Percentiles rank a stretch among this genome's conserved stretches.
These are phyloP conservation scores for Labeo rohita DNA, from an alignment of 2,113 vertebrate species.

Conservation along the genomic window DNA sequence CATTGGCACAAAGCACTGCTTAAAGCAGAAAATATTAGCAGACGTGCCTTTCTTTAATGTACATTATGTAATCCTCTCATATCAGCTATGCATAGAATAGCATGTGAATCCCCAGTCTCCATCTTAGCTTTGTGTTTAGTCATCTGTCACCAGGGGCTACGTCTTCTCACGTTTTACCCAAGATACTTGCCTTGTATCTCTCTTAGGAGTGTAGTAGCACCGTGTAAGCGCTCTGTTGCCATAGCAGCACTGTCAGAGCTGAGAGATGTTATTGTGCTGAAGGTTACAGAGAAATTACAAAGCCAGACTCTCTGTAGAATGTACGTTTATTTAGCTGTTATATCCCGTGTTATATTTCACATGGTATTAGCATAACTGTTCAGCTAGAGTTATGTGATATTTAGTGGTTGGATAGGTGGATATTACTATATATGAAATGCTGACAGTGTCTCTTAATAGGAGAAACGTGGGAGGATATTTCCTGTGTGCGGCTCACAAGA, in stretches of 20 bases:
- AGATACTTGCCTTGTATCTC: constrained; percentile 16
- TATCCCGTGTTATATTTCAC: not conserved
- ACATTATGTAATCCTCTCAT: constrained; percentile 1
- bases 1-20: not conserved
- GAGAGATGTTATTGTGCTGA: constrained; percentile 47
- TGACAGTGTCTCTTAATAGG: not conserved
- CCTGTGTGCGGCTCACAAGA: not conserved
- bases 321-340: constrained; percentile 26
- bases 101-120: not conserved
- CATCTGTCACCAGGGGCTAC: not conserved
- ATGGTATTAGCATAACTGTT: constrained; percentile 31
- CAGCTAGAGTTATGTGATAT: not conserved
- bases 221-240: constrained; percentile 62
- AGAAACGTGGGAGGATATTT: constrained; percentile 6
- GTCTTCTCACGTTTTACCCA: constrained; percentile 16
- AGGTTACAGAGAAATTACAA: constrained; percentile 34
- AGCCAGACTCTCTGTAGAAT: constrained; percentile 1
- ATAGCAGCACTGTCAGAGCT: constrained; percentile 64
- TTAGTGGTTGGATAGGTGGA: constrained; percentile 9
- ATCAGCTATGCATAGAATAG: not conserved
- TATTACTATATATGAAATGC: not conserved
- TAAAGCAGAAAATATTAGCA: constrained; percentile 1
- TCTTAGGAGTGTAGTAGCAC: constrained; percentile 28
- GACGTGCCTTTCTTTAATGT: not conserved
- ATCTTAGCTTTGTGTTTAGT: constrained; percentile 13